A percentile compares a stretch with the other conserved stretches of the same genome.
Conservation (phyloP, 2,797 vertebrate species). For the Hybognathus amarus region DNA sequence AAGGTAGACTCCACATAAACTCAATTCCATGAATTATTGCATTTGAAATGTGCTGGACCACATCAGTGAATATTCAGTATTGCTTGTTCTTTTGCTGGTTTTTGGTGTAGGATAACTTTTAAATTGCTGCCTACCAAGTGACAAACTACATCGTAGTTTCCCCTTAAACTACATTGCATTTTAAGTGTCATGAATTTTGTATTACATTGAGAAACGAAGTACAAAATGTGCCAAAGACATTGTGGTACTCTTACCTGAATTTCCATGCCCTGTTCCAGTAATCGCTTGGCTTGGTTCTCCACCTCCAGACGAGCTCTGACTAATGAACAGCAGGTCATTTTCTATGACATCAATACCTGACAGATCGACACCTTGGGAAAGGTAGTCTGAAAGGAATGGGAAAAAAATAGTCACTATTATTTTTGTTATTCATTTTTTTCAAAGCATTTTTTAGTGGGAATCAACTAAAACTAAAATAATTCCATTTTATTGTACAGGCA, state of each 20-base stretch:
- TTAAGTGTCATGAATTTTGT: not conserved
- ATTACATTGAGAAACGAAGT: too few relatives aligned
- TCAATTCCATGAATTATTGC: not conserved
- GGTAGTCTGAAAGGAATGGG: constrained; percentile 83
- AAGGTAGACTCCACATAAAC: not conserved
- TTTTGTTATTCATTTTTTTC: not conserved
- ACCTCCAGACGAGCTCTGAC: constrained; percentile 94
- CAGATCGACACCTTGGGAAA: constrained; percentile 95
- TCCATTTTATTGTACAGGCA: not conserved
- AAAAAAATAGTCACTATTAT: not conserved
- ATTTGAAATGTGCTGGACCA: not conserved
- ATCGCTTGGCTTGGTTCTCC: constrained; percentile 95
- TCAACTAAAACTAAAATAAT: not conserved
- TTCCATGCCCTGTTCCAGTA: constrained; percentile 96
- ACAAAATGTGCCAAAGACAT: not conserved
- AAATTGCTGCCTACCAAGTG: not conserved
- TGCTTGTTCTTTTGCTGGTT: not conserved
- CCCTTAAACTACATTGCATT: not conserved
- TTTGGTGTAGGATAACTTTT: not conserved
- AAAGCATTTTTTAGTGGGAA: not conserved
- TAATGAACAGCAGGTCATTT: constrained; percentile 93
- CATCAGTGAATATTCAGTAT: not conserved
- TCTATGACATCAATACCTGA: constrained; percentile 97
- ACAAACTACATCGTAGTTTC: not conserved
- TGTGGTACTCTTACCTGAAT: constrained; percentile 86